Base-by-base conservation (phyloP, 2,797 vertebrate genomes). In the Mastacembelus armatus region DNA sequence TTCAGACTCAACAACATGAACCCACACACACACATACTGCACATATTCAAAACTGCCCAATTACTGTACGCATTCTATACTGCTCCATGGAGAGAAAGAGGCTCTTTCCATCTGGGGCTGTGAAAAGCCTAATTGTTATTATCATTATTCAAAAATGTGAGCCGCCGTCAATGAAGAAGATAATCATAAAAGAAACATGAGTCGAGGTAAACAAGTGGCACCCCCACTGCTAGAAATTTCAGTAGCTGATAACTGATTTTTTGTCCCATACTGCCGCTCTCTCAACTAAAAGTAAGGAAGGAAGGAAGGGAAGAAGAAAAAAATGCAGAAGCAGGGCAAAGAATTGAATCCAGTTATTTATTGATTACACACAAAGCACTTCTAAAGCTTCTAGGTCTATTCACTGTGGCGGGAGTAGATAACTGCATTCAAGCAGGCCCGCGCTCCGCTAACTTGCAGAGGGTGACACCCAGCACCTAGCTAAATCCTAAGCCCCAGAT, bases 131-230 rank as follows among this genome's bases (percentile, higher is more conserved):
- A 91, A 92, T 92, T 92, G 90, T 90, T 92, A 91, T 91, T 91
- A 90, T 90, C 78, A 82, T 88, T 94, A 95, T 95, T 95, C 89
- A 90, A 92, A 92, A 89, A 84, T 89, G 86, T 84, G 84, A 88
- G 74, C 78, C 74, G 22, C 87, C 87, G 91, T 93, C 92, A 92
- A 90, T 92, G 91, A 94, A 95, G 74, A 83, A 93, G 94, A 93
- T 94, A 89, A 80, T 94, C 95, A 96, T 95, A 94, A 96, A 96
- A 96, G 94, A 96, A 96, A 94, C 94, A 95, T 94, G 93, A 96
- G 83, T 90, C 75, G 91, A 93, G 92, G 94, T 93, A 95, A 96
- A 96, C 94, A 96, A 93, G 90, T 90, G 89, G 69, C 80, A 47
- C 69, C 74, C 85, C 91, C 85, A 87, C 88, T 81, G 92, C 90